Evolutionary conservation across 2,113 vertebrate genomes (phyloP), one percentile per base, ranked within the genome.

Genomic region (Stigmatopora argus): DNA sequence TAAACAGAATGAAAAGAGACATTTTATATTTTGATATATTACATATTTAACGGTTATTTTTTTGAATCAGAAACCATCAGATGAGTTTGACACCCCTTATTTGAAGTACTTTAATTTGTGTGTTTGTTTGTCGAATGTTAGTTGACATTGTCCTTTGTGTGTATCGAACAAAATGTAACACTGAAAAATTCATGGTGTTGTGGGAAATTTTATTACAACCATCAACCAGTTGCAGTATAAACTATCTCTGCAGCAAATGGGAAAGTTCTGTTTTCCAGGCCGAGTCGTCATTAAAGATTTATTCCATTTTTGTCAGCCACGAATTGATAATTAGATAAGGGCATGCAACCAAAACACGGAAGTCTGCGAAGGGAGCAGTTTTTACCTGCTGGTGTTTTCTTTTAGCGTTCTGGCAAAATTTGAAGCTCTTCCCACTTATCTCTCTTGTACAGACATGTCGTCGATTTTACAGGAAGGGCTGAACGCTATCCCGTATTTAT

Each of bases 401-500:
- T 69, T 69, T 31, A 68, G 69, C 58, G 66, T 77, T 74, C 78
- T 78, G 59, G 74, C 70, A 72, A 34, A 74, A 62, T 79, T 55
- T 77, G 67, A 67, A 23, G 70, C 72, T 77, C 35, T 19, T 71
- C 64, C 73, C 74, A 78, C 78, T 83, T 88, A 88, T 87, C 85
- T 71, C 51, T 53, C 75, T 66, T 68, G 67, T 83, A 83, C 81
- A 81, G 78, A 78, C 81, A 78, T 75, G 74, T 77, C 77, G 79
- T 74, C 70, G 51, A 77, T 78, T 31, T 81, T 83, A 78, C 78
- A 64, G 80, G 61, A 79, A 75, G 66, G 53, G 67, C 75, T 74
- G 52, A 75, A 77, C 70, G 46, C 66, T 72, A 69, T 86, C 81
- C 70, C 85, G 79, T 88, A 86, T 87, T 85, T 82, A 86, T 83